Evolutionary conservation across 23 tunicate species (phyloP).

Genomic region (Corella eumyota): DNA sequence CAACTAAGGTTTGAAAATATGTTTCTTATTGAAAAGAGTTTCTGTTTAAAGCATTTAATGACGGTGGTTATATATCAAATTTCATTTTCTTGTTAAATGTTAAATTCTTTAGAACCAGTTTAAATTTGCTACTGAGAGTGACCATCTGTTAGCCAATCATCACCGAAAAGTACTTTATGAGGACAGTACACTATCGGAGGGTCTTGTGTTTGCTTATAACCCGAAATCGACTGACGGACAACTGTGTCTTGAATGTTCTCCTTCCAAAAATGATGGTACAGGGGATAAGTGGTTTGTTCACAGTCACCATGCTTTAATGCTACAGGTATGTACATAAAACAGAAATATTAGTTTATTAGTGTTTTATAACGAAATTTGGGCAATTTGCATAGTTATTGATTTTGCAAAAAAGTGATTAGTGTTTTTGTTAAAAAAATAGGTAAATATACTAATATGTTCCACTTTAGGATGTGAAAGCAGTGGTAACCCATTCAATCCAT

Average conservation of each 20-base stretch:
- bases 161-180: conserved; percentile 88
- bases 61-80: not conserved
- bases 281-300: conserved; percentile 88
- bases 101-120: conserved; percentile 88
- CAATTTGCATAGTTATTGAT: too few species aligned
- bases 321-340: conserved; percentile 43
- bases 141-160: conserved; percentile 69
- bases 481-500: conserved; percentile 88
- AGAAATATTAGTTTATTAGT: not conserved
- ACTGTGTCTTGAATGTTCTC: conserved; percentile 92
- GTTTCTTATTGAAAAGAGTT: not conserved
- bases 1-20: not conserved
- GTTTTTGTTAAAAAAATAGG: not conserved
- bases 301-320: conserved; percentile 95
- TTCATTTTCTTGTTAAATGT: not conserved
- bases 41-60: not conserved
- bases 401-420: not conserved
- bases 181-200: conserved; percentile 66
- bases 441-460: not conserved
- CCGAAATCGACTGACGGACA: conserved; percentile 97
- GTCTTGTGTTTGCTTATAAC: conserved; percentile 88
- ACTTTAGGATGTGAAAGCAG: conserved; percentile 85
- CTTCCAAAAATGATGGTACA: conserved; percentile 30
- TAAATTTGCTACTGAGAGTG: conserved; percentile 85
- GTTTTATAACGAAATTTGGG: too few species aligned